phyloP scores from a whole-genome alignment of 2,888 invertebrate species.

The Dasypolia templi region DNA sequence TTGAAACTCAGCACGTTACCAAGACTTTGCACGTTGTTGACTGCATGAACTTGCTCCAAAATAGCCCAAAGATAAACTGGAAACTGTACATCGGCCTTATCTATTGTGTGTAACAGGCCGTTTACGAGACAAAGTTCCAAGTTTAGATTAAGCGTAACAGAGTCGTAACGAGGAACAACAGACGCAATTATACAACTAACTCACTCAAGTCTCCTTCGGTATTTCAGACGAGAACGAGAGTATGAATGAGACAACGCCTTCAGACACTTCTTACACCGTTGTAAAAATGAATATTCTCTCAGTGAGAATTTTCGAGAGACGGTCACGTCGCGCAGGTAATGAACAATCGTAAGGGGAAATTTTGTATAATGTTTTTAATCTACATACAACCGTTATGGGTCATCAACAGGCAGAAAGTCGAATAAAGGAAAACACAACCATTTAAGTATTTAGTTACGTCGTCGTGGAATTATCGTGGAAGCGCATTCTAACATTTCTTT shows the following conservation, averaged over 20 bases:
- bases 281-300: background rate
- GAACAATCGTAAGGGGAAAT: background rate
- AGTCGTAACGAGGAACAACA: constrained; percentile 69
- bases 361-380: background rate
- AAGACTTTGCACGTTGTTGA: constrained; percentile 38
- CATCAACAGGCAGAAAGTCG: background rate
- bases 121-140: constrained; percentile 64
- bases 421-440: background rate
- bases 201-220: constrained; percentile 67
- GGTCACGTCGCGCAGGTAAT: no score
- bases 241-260: constrained; percentile 36
- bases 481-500: background rate
- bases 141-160: constrained; percentile 75
- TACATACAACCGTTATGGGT: background rate
- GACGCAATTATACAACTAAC: constrained; percentile 77
- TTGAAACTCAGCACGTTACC: constrained; percentile 26
- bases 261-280: background rate
- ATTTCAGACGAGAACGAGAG: no score
- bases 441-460: background rate
- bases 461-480: background rate
- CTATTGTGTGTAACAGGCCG: constrained; percentile 59
- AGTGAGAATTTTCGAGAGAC: background rate
- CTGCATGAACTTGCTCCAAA: constrained; percentile 48
- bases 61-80: constrained; percentile 58
- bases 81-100: constrained; percentile 60